These are phyloP conservation scores for Callaeas wilsoni DNA, from an alignment of 2,113 vertebrate genomes.

Conservation along the genomic window DNA sequence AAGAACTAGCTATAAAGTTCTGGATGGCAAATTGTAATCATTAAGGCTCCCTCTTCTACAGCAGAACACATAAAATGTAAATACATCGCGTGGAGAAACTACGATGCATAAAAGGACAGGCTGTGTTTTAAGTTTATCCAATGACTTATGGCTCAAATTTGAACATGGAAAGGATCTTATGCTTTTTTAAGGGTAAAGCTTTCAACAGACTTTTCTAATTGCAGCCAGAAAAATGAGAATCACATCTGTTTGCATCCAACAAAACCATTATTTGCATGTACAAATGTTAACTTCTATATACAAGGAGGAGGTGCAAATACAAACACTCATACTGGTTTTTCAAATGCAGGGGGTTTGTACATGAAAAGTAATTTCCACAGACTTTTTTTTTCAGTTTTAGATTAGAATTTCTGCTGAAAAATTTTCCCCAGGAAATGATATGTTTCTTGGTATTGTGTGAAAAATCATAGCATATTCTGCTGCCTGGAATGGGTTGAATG, in stretches of 20 bases:
- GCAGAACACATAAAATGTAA: slow-evolving; percentile 63
- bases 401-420: not conserved
- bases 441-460: not conserved
- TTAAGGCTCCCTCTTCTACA: slow-evolving; percentile 71
- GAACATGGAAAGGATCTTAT: slow-evolving; percentile 45
- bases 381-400: not conserved
- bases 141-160: slow-evolving; percentile 54
- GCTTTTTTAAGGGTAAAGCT: slow-evolving; percentile 48
- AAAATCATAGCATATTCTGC: not conserved
- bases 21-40: slow-evolving; percentile 81
- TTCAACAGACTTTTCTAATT: slow-evolving; percentile 58
- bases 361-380: not conserved
- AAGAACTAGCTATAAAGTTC: slow-evolving; percentile 72
- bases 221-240: slow-evolving; percentile 54
- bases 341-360: not conserved
- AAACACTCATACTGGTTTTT: not conserved
- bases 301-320: not conserved
- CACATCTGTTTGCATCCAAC: slow-evolving; percentile 34
- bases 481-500: not conserved
- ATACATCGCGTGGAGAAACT: slow-evolving; percentile 59
- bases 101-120: slow-evolving; percentile 17
- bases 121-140: slow-evolving; percentile 59
- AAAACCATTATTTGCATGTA: slow-evolving; percentile 10
- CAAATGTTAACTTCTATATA: not conserved
- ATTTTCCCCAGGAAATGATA: not conserved